Conservation (phyloP, 1,140 invertebrate genomes). For the Euborellia annulipes region DNA sequence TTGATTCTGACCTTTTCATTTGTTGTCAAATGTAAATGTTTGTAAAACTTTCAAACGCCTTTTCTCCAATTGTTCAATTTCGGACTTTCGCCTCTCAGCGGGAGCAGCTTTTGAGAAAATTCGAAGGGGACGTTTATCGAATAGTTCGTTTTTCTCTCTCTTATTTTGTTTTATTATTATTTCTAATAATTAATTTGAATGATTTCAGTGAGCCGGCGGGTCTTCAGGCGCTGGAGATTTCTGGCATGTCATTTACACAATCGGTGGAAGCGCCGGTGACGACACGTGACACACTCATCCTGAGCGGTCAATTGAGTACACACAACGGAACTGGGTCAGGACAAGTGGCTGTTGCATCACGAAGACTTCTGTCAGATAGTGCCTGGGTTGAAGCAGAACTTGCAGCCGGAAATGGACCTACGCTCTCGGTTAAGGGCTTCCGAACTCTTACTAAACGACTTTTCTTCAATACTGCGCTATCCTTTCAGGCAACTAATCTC, state of each 20-base stretch:
- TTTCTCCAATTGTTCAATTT: too few species aligned
- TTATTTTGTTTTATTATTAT: too few species aligned
- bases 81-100: too few species aligned
- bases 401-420: slow-evolving; percentile 62
- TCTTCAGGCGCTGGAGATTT: slow-evolving; percentile 70
- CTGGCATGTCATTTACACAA: slow-evolving; percentile 78
- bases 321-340: slow-evolving; percentile 75
- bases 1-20: too few species aligned
- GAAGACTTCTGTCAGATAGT: slow-evolving; percentile 59
- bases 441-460: slow-evolving; percentile 48
- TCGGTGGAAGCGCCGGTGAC: slow-evolving; percentile 87
- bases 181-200: background rate
- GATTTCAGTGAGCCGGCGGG: slow-evolving; percentile 33
- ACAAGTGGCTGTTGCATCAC: slow-evolving; percentile 52
- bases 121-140: too few species aligned
- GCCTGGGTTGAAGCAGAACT: slow-evolving; percentile 70
- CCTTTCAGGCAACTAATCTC: slow-evolving; percentile 50
- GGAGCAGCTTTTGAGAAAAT: too few species aligned
- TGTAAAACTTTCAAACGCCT: too few species aligned
- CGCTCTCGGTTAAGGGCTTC: slow-evolving; percentile 55
- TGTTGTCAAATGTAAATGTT: too few species aligned
- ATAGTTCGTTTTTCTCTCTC: slow-evolving; percentile 3
- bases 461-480: slow-evolving; percentile 52
- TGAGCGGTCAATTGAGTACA: slow-evolving; percentile 63
- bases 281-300: slow-evolving; percentile 58